These are phyloP conservation scores for Colletes gigas DNA, from an alignment of 1,140 invertebrate genomes.

Conservation along the genomic window DNA sequence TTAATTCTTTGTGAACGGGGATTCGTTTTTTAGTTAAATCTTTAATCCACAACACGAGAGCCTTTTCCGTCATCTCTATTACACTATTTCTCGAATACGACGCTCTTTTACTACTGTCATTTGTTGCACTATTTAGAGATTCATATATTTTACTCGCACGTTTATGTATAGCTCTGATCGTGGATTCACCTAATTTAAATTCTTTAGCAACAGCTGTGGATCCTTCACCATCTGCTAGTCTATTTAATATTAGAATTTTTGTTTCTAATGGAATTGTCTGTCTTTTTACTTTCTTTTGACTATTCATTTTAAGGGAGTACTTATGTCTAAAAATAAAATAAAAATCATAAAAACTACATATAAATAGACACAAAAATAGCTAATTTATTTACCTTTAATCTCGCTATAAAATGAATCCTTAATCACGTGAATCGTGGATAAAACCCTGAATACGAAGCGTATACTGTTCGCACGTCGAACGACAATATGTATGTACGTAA, in stretches of 20 bases:
- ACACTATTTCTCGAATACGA: slow-evolving; percentile 35
- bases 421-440: slow-evolving; percentile 41
- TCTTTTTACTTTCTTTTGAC: slow-evolving; percentile 38
- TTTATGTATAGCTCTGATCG: slow-evolving; percentile 53
- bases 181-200: slow-evolving; percentile 55
- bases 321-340: slow-evolving; percentile 45
- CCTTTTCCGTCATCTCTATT: slow-evolving; percentile 16
- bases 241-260: slow-evolving; percentile 55
- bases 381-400: slow-evolving; percentile 42
- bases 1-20: slow-evolving; percentile 14
- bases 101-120: slow-evolving; percentile 15
- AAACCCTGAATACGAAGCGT: slow-evolving; percentile 39
- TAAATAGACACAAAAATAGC: slow-evolving; percentile 29
- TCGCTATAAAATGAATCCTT: slow-evolving; percentile 44
- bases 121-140: slow-evolving; percentile 30
- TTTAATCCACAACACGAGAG: slow-evolving; percentile 41
- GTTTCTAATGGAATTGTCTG: slow-evolving; percentile 50
- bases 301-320: slow-evolving; percentile 40
- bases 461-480: slow-evolving; percentile 16
- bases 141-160: slow-evolving; percentile 52
- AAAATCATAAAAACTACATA: slow-evolving; percentile 43
- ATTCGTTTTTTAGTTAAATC: slow-evolving; percentile 37
- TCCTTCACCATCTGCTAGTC: background rate
- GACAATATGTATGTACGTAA: too few species aligned
- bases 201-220: slow-evolving; percentile 47